phyloP scores from a whole-genome alignment of 2,797 vertebrate species.

The Brotogeris chrysoptera region DNA sequence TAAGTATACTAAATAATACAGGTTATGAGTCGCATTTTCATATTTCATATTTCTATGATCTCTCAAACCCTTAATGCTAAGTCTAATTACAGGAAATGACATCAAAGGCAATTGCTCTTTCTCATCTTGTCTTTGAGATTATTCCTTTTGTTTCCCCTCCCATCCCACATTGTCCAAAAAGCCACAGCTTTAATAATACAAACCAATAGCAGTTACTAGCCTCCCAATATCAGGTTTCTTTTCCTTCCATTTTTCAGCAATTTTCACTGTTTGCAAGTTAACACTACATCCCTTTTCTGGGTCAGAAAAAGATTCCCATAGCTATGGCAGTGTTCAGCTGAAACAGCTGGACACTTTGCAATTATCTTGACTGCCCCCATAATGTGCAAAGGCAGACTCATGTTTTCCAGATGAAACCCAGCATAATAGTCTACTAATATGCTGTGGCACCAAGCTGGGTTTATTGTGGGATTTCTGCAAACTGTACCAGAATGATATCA shows the following conservation, averaged over 20 bases:
- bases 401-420: conserved; percentile 62
- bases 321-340: conserved; percentile 50
- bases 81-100: conserved; percentile 61
- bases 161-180: neutral
- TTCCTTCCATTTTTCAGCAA: conserved; percentile 51
- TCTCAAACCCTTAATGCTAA: conserved; percentile 24
- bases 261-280: conserved; percentile 75
- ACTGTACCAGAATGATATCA: conserved; percentile 73
- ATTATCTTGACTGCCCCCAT: conserved; percentile 60
- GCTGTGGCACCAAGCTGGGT: conserved; percentile 73
- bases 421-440: conserved; percentile 66
- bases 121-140: neutral
- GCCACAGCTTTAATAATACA: conserved; percentile 29
- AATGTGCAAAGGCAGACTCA: conserved; percentile 51
- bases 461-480: conserved; percentile 77
- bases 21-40: neutral
- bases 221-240: conserved; percentile 20
- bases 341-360: conserved; percentile 72
- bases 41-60: neutral
- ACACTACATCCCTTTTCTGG: conserved; percentile 40
- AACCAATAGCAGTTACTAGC: neutral
- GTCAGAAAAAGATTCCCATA: conserved; percentile 39
- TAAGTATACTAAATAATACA: neutral
- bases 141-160: conserved; percentile 20
- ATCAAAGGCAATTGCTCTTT: conserved; percentile 18